These are phyloP conservation scores for Heliangelus exortis DNA, from an alignment of 2,797 vertebrate species.

Conservation along the genomic window DNA sequence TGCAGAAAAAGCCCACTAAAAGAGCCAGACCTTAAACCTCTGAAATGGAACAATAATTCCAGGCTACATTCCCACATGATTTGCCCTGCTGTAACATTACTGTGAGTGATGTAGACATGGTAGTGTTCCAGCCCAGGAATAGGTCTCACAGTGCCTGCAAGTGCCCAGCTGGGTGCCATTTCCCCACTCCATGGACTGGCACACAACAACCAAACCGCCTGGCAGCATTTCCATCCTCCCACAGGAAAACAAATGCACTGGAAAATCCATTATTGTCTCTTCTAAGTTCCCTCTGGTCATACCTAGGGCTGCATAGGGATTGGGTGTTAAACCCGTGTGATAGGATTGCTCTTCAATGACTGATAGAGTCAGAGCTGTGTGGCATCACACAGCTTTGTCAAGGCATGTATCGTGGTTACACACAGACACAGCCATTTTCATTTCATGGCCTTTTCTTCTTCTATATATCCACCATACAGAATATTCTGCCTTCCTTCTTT, in stretches of 20 bases:
- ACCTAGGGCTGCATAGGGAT: neutral
- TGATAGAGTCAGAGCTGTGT: neutral
- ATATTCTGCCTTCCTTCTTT: neutral
- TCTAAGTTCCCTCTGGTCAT: neutral
- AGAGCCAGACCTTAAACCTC: neutral
- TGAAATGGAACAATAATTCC: neutral
- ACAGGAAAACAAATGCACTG: neutral
- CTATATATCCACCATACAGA: neutral
- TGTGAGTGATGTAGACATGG: neutral
- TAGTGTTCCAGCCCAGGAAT: neutral
- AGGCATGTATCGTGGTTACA: neutral
- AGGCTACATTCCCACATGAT: neutral
- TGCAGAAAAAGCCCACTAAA: neutral
- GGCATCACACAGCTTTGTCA: neutral
- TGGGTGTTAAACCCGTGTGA: neutral
- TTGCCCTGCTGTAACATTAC: neutral
- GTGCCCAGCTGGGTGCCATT: neutral
- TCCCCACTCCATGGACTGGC: rapidly evolving
- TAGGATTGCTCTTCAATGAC: neutral
- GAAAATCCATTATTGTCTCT: neutral
- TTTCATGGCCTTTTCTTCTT: neutral
- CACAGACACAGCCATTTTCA: neutral
- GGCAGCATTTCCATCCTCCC: neutral
- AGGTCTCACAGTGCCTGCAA: neutral
- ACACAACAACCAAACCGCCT: neutral